Evolutionary conservation across 1,140 invertebrate species (phyloP).

Genomic region (Idris sp.): DNA sequence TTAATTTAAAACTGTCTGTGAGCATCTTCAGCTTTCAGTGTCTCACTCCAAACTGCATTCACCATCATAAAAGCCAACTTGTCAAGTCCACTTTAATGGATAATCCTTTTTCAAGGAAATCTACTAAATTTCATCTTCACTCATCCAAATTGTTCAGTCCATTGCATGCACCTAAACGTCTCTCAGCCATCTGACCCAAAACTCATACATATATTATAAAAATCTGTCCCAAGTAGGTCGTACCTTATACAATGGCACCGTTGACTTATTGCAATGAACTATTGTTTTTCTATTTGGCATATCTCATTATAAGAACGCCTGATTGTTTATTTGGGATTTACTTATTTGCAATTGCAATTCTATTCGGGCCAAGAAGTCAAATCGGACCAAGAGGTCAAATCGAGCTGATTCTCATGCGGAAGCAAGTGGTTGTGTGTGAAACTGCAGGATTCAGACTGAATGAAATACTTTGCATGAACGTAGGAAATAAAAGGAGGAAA

Average conservation of each 20-base stretch:
- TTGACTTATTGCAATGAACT: constrained; percentile 37
- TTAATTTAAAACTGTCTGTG: not conserved
- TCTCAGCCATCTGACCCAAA: constrained; percentile 15
- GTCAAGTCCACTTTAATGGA: too few species aligned
- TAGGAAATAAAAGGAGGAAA: constrained; percentile 48
- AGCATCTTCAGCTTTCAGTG: too few species aligned
- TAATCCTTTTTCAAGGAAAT: too few species aligned
- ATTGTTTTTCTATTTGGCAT: constrained; percentile 36
- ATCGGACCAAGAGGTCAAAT: constrained; percentile 31
- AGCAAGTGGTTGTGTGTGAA: too few species aligned
- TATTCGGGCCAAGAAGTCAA: constrained; percentile 38
- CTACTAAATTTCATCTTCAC: too few species aligned
- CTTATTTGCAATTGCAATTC: constrained; percentile 12
- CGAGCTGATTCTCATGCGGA: constrained; percentile 1
- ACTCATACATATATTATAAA: too few species aligned
- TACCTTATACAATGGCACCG: not conserved
- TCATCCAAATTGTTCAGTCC: not conserved
- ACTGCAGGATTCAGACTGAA: constrained; percentile 24
- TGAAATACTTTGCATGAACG: constrained; percentile 48
- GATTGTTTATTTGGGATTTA: constrained; percentile 16
- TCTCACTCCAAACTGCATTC: too few species aligned
- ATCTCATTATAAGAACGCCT: constrained; percentile 24
- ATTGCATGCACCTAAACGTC: not conserved
- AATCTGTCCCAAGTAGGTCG: constrained; percentile 23
- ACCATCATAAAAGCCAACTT: too few species aligned